Evolutionary conservation across 1,140 invertebrate species (phyloP), one percentile per base, ranked within the genome.

Genomic region (Hesperophylax magnus): DNA sequence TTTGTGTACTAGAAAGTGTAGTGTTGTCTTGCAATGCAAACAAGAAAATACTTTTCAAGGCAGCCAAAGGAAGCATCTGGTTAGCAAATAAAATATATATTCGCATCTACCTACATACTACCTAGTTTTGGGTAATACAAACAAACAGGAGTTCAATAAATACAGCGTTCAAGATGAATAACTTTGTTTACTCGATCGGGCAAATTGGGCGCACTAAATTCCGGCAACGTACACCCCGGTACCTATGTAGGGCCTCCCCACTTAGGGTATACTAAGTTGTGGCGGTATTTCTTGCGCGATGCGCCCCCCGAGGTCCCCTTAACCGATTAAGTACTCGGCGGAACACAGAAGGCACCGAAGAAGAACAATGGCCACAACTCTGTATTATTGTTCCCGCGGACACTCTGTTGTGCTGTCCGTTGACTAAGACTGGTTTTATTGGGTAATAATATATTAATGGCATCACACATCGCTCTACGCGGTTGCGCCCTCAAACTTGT

Each of bases 361-460:
- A 27, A 47, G 20, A 8, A 61, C n/a, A 20, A 77, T 63, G 22
- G 75, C 52, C 54, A 56, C 56, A 31, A 34, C 75, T 53, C 75
- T 8, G 20, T 58, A 47, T 58, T n/a, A 77, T 77, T 77, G 75
- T 77, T 77, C 39, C 31, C n/a, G 15, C 34, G 58, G 75, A 77
- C 75, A 77, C 47, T 47, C 14, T 58, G 34, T 47, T 47, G 39
- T 47, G 11, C 39, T 47, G 39, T 47, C 39, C 11, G 39, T 27
- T 52, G 14, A 72, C 75, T 52, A 39, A 77, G 61, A 39, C 58
- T 18, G 34, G 22, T 77, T 77, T 77, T 61, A 61, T 27, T 20
- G 54, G 63, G 54, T 75, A 75, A 58, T 75, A 75, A 75, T 56
- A 56, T 58, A 56, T 75, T 58, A 75, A 75, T 58, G 54, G 54